A percentile compares a stretch with the other conserved stretches of the same genome.
Evolutionary conservation across 1,140 invertebrate species (phyloP).

Genomic region (Cyclina sinensis): DNA sequence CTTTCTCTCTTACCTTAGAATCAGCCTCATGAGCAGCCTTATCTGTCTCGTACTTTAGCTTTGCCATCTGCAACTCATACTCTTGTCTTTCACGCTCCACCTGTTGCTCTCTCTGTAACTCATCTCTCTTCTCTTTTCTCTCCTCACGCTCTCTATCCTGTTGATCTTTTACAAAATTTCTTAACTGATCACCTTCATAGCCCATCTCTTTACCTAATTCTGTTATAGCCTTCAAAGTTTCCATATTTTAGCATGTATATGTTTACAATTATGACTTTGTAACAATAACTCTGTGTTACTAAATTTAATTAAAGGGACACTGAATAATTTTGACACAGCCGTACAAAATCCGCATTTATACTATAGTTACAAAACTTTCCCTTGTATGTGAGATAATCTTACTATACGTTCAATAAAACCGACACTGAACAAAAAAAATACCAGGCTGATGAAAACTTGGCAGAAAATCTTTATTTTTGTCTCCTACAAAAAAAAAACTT

Average conservation of each 20-base stretch:
- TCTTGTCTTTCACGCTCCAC: neutral
- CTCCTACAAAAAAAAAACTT: too few relatives aligned
- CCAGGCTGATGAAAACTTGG: too few relatives aligned
- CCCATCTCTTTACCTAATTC: constrained; percentile 10
- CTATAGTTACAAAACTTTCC: too few relatives aligned
- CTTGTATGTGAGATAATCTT: too few relatives aligned
- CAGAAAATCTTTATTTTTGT: too few relatives aligned
- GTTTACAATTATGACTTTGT: neutral
- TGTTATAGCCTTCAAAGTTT: neutral
- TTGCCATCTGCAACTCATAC: neutral
- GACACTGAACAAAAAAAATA: too few relatives aligned
- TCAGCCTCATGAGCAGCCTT: neutral
- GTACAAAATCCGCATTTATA: too few relatives aligned
- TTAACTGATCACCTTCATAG: neutral
- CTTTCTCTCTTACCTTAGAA: neutral
- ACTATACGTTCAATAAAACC: too few relatives aligned
- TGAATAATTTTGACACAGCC: too few relatives aligned
- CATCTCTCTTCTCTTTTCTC: neutral
- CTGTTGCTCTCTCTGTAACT: neutral
- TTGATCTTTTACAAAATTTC: constrained; percentile 8
- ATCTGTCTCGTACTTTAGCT: neutral
- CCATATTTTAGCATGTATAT: neutral
- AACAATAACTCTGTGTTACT: neutral
- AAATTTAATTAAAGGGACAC: too few relatives aligned
- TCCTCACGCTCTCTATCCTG: constrained; percentile 33